phyloP scores from a whole-genome alignment of 2,113 vertebrate genomes.

The Caretta caretta region DNA sequence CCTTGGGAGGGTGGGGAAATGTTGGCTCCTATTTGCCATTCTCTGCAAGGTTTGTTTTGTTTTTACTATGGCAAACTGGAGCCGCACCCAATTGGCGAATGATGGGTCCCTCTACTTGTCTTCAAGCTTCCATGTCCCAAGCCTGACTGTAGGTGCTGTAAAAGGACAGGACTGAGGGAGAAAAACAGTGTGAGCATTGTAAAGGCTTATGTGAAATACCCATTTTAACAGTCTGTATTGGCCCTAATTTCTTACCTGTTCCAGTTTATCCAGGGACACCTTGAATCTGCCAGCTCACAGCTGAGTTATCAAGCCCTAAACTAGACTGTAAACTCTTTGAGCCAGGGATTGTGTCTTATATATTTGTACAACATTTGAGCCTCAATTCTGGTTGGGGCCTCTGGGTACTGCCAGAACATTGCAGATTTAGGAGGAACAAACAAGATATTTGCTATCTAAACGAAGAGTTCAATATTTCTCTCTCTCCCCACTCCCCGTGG shows the following conservation, averaged over 20 bases:
- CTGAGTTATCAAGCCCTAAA: not conserved
- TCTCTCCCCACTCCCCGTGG: not conserved
- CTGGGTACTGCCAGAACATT: not conserved
- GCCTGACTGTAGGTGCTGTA: not conserved
- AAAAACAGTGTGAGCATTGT: not conserved
- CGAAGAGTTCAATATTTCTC: not conserved
- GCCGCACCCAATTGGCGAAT: not conserved
- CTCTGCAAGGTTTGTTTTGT: not conserved
- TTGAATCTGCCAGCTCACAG: not conserved
- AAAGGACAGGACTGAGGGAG: not conserved
- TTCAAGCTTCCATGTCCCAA: not conserved
- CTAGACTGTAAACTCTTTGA: not conserved
- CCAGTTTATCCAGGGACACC: not conserved
- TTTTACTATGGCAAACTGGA: not conserved
- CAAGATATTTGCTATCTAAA: not conserved
- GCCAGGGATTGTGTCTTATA: not conserved
- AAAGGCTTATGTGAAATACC: not conserved
- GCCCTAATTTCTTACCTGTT: not conserved
- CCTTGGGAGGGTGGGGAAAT: constrained; percentile 21
- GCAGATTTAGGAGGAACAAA: not conserved
- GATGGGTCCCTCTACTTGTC: not conserved
- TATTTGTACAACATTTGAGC: not conserved
- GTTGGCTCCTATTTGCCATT: not conserved
- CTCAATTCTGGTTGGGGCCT: not conserved
- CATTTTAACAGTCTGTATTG: not conserved